Conservation (phyloP, 2,113 vertebrate species). For the Aphyosemion australe region DNA sequence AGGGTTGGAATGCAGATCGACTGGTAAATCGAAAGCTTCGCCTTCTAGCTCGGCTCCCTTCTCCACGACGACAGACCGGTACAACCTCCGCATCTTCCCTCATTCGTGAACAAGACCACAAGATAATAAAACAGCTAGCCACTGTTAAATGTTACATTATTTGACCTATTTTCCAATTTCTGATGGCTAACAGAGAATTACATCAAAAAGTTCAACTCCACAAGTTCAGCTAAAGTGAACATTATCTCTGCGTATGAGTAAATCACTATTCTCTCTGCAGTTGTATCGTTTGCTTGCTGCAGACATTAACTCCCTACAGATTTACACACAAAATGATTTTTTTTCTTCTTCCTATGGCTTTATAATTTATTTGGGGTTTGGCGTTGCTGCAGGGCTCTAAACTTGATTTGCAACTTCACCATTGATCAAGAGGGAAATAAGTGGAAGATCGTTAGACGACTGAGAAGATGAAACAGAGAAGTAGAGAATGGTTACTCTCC, state of each 20-base stretch:
- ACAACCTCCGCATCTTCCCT: no score
- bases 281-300: conserved; percentile 38
- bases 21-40: no score
- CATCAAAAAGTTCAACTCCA: conserved; percentile 8
- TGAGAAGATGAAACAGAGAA: conserved; percentile 58
- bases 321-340: conserved; percentile 43
- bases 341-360: neutral
- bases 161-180: conserved; percentile 27
- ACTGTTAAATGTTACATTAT: no score
- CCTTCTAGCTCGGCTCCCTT: no score
- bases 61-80: no score
- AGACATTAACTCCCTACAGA: conserved; percentile 55
- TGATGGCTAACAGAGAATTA: conserved; percentile 7
- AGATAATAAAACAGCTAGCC: no score
- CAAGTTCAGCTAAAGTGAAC: conserved; percentile 33
- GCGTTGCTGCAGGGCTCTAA: conserved; percentile 45
- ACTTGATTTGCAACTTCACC: conserved; percentile 51
- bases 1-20: no score
- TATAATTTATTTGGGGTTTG: conserved; percentile 49
- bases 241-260: conserved; percentile 36
- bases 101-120: no score
- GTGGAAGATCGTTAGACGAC: conserved; percentile 53
- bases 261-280: conserved; percentile 28
- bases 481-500: conserved; percentile 36
- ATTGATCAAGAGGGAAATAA: conserved; percentile 29